phyloP scores from a whole-genome alignment of 2,888 invertebrate genomes.

The Stegophylla sp. region DNA sequence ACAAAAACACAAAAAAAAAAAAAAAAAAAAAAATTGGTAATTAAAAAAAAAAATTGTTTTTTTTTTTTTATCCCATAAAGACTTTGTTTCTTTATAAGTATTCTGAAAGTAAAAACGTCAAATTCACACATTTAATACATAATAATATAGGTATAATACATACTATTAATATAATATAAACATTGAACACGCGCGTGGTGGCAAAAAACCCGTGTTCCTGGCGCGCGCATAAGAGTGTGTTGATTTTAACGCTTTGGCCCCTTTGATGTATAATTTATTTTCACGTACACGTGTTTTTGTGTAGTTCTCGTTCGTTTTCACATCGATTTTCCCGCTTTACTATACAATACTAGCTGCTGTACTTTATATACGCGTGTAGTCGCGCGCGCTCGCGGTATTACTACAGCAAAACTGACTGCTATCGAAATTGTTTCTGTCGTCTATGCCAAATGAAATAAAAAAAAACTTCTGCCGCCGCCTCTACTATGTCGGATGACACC shows the following conservation, averaged over 20 bases:
- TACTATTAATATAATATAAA: too few species aligned
- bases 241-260: conserved; percentile 26
- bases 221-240: not conserved
- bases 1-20: too few species aligned
- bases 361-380: not conserved
- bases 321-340: conserved; percentile 12
- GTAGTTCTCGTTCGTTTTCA: conserved; percentile 8
- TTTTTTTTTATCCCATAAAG: too few species aligned
- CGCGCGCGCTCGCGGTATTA: not conserved
- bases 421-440: conserved; percentile 50
- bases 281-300: conserved; percentile 15
- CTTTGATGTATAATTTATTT: conserved; percentile 32
- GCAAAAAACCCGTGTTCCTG: not conserved
- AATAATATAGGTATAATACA: too few species aligned
- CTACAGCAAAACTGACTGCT: conserved; percentile 29
- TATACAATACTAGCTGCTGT: not conserved
- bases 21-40: too few species aligned
- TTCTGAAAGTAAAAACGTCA: too few species aligned
- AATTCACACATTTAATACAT: too few species aligned
- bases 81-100: too few species aligned
- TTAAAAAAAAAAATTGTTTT: too few species aligned
- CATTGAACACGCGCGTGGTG: not conserved
- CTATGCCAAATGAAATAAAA: conserved; percentile 20
- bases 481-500: not conserved
- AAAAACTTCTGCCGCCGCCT: not conserved